phyloP scores from a whole-genome alignment of 2,888 invertebrate species.

The Cataglyphis livida region DNA sequence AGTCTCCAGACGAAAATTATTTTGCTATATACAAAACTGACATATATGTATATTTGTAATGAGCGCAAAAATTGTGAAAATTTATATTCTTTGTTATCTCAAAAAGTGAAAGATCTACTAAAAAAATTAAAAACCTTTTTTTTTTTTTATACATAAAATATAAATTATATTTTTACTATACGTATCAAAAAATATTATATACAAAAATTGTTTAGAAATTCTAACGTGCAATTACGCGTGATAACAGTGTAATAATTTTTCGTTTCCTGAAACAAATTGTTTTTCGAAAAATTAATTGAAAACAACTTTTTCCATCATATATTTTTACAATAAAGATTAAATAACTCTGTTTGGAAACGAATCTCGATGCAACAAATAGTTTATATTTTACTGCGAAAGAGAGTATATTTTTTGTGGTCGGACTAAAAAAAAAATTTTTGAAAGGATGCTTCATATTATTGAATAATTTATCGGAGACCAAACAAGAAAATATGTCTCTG shows the following conservation, averaged over 20 bases:
- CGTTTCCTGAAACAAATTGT: neutral
- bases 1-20: neutral
- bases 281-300: neutral
- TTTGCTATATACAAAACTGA: neutral
- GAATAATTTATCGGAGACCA: conserved; percentile 30
- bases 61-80: neutral
- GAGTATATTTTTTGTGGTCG: neutral
- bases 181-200: neutral
- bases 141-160: neutral
- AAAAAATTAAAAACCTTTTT: neutral
- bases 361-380: neutral
- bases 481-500: conserved; percentile 25
- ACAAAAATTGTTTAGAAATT: neutral
- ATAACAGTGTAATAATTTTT: neutral
- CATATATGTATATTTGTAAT: neutral
- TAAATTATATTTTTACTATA: neutral
- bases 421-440: neutral
- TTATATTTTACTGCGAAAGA: neutral
- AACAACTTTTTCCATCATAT: neutral
- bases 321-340: neutral
- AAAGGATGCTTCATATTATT: conserved; percentile 17
- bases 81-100: neutral
- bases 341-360: neutral
- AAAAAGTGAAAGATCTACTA: neutral
- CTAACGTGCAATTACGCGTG: neutral